A percentile compares a stretch with the other conserved stretches of the same genome.
phyloP scores from a whole-genome alignment of 2,888 invertebrate genomes.

The Metallyticus violacea region DNA sequence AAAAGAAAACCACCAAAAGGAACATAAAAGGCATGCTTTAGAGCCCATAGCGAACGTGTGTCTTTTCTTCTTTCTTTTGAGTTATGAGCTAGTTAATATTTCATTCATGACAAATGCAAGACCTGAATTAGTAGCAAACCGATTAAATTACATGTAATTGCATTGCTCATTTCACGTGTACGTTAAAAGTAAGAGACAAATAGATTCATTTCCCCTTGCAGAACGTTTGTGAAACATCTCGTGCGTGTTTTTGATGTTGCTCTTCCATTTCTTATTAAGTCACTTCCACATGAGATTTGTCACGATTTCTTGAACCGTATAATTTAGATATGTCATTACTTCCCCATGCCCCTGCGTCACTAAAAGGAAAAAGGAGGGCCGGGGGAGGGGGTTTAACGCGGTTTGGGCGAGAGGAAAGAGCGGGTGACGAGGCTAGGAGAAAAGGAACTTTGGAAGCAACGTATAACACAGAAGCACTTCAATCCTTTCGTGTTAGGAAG shows the following conservation, averaged over 20 bases:
- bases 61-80: background rate
- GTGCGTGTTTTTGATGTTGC: background rate
- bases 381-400: background rate
- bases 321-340: slow-evolving; percentile 1
- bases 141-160: background rate
- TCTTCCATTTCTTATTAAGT: background rate
- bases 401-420: background rate
- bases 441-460: background rate
- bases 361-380: background rate
- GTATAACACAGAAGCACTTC: background rate
- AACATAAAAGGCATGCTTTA: background rate
- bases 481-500: background rate
- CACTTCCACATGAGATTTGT: background rate
- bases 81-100: background rate
- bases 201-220: background rate
- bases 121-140: background rate
- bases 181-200: background rate
- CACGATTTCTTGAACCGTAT: background rate
- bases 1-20: background rate
- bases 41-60: background rate
- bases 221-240: background rate
- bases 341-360: background rate
- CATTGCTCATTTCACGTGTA: background rate
- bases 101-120: too few species aligned
- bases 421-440: background rate